These are phyloP conservation scores for Gnatocerus cornutus DNA, from an alignment of 2,888 invertebrate species.

Conservation along the genomic window DNA sequence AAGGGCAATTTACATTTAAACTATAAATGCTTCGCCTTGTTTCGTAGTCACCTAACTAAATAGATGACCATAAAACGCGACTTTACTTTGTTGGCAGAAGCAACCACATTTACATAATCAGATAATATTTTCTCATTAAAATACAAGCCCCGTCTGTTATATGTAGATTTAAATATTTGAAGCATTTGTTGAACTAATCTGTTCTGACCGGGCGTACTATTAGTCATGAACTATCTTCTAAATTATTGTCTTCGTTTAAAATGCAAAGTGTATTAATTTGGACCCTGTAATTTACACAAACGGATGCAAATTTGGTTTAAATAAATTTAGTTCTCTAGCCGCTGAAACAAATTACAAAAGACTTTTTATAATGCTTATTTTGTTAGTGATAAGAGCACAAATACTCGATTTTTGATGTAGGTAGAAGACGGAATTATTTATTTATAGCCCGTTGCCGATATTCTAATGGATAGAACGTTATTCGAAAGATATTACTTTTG, in stretches of 20 bases:
- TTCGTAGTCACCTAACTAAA: constrained; percentile 7
- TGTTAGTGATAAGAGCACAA: constrained; percentile 14
- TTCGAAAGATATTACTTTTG: constrained; percentile 6
- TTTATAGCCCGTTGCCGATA: constrained; percentile 6
- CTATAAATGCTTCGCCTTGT: constrained; percentile 2
- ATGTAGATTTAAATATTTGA: constrained; percentile 8
- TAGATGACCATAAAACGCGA: constrained; percentile 7
- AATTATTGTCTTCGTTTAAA: constrained; percentile 5
- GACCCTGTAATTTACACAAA: constrained; percentile 23
- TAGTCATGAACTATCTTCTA: constrained; percentile 23
- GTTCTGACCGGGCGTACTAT: background rate
- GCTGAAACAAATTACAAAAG: constrained; percentile 1
- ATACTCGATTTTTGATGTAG: constrained; percentile 16
- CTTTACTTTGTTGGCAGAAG: constrained; percentile 1
- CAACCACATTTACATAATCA: background rate
- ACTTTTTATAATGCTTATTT: constrained; percentile 2
- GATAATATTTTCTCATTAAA: constrained; percentile 10
- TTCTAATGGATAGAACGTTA: constrained; percentile 16
- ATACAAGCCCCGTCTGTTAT: background rate
- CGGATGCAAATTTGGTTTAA: constrained; percentile 25
- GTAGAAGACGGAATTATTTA: constrained; percentile 23
- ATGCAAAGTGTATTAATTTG: constrained; percentile 32
- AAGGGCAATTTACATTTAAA: constrained; percentile 8
- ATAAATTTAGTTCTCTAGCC: constrained; percentile 1
- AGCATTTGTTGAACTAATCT: constrained; percentile 1